Evolutionary conservation across 1,140 invertebrate genomes (phyloP).

Genomic region (Popillia japonica): DNA sequence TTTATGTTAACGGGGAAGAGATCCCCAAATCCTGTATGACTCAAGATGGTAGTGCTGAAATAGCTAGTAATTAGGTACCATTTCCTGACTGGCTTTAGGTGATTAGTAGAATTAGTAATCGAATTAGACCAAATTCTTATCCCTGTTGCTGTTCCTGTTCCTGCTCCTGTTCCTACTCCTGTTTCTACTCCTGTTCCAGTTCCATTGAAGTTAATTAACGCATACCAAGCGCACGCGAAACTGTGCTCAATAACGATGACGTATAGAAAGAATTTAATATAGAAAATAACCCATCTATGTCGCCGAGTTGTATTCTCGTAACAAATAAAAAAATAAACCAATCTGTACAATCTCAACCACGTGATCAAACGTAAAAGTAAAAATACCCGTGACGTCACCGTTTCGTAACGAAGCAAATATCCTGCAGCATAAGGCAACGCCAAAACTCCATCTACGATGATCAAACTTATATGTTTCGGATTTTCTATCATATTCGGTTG

Average conservation of each 20-base stretch:
- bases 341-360: constrained; percentile 15
- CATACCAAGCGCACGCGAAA: constrained; percentile 8
- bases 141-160: no score
- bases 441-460: neutral
- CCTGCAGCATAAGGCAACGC: neutral
- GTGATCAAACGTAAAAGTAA: constrained; percentile 29
- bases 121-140: neutral
- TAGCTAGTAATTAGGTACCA: constrained; percentile 34
- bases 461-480: neutral
- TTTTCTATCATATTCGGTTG: neutral
- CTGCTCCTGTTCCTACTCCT: no score
- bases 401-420: neutral
- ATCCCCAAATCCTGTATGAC: constrained; percentile 35
- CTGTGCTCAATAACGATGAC: constrained; percentile 7
- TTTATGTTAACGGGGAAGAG: neutral
- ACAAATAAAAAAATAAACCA: constrained; percentile 10
- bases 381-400: neutral
- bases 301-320: neutral
- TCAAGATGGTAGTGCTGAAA: neutral
- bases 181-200: no score
- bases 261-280: constrained; percentile 24
- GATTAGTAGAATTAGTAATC: neutral
- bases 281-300: neutral
- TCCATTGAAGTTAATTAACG: neutral
- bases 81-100: neutral